Evolutionary conservation across 2,113 vertebrate genomes (phyloP).

Genomic region (Benthochromis sp.): DNA sequence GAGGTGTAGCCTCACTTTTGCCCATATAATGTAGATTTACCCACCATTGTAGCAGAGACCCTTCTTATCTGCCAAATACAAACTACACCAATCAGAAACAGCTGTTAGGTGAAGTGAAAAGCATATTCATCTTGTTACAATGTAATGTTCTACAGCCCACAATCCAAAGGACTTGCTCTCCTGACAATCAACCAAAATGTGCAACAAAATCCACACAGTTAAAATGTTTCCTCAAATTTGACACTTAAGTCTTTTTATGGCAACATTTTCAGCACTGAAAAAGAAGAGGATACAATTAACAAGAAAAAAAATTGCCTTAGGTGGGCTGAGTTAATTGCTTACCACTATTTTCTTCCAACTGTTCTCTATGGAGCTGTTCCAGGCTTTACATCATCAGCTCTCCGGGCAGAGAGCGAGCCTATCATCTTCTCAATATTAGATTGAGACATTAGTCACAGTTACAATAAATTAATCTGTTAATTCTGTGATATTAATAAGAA

Average conservation of each 20-base stretch:
- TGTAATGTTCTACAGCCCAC: not conserved
- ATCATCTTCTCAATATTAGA: constrained; percentile 10
- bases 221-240: not conserved
- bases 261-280: not conserved
- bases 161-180: not conserved
- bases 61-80: not conserved
- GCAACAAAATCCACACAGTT: not conserved
- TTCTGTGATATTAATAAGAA: not conserved
- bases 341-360: not conserved
- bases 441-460: not conserved
- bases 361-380: not conserved
- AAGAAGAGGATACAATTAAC: not conserved
- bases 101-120: not conserved
- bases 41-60: not conserved
- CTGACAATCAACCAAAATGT: not conserved
- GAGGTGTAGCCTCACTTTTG: not conserved
- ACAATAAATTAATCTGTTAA: not conserved
- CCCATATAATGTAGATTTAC: not conserved
- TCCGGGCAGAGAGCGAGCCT: not conserved
- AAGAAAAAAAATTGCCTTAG: not conserved
- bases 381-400: not conserved
- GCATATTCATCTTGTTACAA: not conserved
- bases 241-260: not conserved
- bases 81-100: not conserved
- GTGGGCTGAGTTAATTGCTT: not conserved